Conservation (phyloP, 2,113 vertebrate genomes). For the Crotalus horridus region DNA sequence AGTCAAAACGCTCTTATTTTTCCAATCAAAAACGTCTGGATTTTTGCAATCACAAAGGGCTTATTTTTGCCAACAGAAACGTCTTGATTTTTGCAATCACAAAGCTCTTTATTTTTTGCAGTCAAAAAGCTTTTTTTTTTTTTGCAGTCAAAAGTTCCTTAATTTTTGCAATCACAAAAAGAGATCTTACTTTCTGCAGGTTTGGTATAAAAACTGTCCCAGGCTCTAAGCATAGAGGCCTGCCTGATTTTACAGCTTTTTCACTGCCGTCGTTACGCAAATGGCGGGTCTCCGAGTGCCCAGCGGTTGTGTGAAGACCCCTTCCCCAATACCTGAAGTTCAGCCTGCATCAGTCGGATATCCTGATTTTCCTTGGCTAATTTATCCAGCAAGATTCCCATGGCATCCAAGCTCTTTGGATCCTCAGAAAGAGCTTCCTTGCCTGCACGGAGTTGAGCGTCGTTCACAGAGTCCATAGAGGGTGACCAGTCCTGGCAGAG, state of each 20-base stretch:
- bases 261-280: neutral
- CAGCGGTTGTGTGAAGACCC: neutral
- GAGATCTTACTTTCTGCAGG: neutral
- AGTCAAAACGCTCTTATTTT: too few species aligned
- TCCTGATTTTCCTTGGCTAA: conserved; percentile 79
- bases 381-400: conserved; percentile 75
- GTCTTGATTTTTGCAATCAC: too few species aligned
- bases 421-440: neutral
- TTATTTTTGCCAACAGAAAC: too few species aligned
- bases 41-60: neutral
- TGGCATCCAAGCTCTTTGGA: conserved; percentile 49
- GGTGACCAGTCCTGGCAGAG: conserved; percentile 43
- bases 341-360: conserved; percentile 77
- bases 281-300: neutral
- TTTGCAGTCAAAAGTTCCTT: too few species aligned
- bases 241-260: neutral
- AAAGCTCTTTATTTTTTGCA: too few species aligned
- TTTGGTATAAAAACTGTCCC: neutral
- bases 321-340: conserved; percentile 74
- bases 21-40: too few species aligned
- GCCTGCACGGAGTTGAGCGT: fast-evolving
- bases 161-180: too few species aligned
- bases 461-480: fast-evolving
- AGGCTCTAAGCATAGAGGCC: neutral
- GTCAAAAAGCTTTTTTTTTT: too few species aligned